Evolutionary conservation across 2,888 invertebrate genomes (phyloP), one percentile per base, ranked within the genome.

Genomic region (Lasioglossum vierecki): DNA sequence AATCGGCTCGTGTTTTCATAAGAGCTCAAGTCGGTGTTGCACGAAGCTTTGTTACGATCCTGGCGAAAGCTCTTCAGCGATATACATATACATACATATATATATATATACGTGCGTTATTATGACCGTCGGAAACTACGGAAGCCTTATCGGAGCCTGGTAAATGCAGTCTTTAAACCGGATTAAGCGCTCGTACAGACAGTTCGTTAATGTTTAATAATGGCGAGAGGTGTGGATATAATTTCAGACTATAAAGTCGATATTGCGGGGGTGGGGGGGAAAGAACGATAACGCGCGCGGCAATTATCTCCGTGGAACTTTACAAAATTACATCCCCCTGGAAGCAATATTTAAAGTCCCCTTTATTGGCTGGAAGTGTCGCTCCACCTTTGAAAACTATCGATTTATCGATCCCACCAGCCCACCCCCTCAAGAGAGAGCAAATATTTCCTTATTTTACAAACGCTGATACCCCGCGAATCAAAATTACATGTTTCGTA

Each of bases 201-300:
- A 72, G 75, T 78, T 49, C 66, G 76, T 85, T 86, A 80, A 82
- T 82, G 86, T 79, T 86, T 86, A 85, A 86, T 86, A 82, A 86
- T 79, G 60, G 72, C 53, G 60, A 1, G 63, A 76, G 79, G 84
- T 79, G 84, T 30, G 84, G 75, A 44, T 84, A 84, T 84, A 78
- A 84, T 84, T 84, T 26, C 11, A 4, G 44, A 60, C 60, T 49
- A 44, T 78, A 83, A 83, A 79, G 84, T 53, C 79, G 84, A 84
- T 84, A 84, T 46, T n/a, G 18, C 35, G n/a, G 26, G 9, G 39
- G 39, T 2, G 1, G 39, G 39, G 39, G 1, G 22, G 44, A 35
- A 75, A 70, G 74, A 70, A 83, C 84, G 74, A 75, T 53, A 84
- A 84, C 74, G 44, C 9, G 44, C 9, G 13, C 22, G 41, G 30